phyloP scores from a whole-genome alignment of 2,113 vertebrate species.

The Amphiprion ocellaris region DNA sequence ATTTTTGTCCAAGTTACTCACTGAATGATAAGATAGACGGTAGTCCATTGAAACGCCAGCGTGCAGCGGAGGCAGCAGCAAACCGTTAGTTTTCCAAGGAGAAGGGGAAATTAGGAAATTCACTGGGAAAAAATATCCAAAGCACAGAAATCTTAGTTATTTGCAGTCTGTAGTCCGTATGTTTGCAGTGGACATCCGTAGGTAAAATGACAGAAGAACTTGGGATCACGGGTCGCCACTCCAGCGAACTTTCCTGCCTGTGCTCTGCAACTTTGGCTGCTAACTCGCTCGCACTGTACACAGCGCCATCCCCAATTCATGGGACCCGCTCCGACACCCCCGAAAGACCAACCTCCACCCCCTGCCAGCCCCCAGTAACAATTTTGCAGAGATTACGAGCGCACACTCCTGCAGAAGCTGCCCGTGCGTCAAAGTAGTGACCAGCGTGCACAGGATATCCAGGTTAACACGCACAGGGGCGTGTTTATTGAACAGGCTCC shows the following conservation, averaged over 20 bases:
- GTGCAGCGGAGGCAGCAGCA: slow-evolving; percentile 57
- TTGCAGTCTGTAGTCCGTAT: slow-evolving; percentile 43
- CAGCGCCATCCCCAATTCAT: slow-evolving; percentile 84
- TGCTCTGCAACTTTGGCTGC: slow-evolving; percentile 85
- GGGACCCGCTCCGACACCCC: slow-evolving; percentile 75
- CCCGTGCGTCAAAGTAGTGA: slow-evolving; percentile 24
- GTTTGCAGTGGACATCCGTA: slow-evolving; percentile 53
- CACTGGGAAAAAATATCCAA: slow-evolving; percentile 37
- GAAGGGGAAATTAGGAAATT: slow-evolving; percentile 14
- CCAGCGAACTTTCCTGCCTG: slow-evolving; percentile 81
- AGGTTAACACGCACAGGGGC: slow-evolving; percentile 30
- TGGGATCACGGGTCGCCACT: slow-evolving; percentile 61
- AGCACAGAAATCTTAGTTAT: slow-evolving; percentile 32
- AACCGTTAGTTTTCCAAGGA: slow-evolving; percentile 52
- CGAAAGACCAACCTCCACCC: slow-evolving; percentile 69
- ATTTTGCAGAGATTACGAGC: slow-evolving; percentile 47
- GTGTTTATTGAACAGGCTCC: slow-evolving; percentile 14
- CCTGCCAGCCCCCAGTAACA: slow-evolving; percentile 43
- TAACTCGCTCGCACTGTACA: slow-evolving; percentile 79
- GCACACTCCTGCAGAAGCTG: slow-evolving; percentile 40
- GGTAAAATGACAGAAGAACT: slow-evolving; percentile 48
- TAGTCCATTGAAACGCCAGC: slow-evolving; percentile 72
- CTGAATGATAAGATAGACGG: slow-evolving; percentile 53
- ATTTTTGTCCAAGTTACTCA: slow-evolving; percentile 65
- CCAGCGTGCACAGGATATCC: slow-evolving; percentile 26